A percentile compares a stretch with the other conserved stretches of the same genome.
phyloP scores from a whole-genome alignment of 2,888 invertebrate genomes.

The Tortricodes alternella region DNA sequence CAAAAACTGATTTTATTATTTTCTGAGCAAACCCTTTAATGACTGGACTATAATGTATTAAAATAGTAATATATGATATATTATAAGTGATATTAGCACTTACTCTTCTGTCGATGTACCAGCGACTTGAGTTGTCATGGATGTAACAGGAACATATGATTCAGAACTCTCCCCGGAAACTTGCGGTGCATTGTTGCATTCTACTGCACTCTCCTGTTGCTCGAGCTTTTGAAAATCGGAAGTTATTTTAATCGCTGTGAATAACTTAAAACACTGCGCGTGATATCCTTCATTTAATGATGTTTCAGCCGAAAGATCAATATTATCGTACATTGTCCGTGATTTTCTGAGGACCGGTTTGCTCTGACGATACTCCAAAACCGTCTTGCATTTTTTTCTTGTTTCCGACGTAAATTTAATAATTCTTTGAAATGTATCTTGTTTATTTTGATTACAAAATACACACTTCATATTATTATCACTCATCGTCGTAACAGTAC shows the following conservation, averaged over 20 bases:
- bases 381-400: background rate
- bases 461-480: background rate
- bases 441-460: too few species aligned
- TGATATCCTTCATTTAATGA: background rate
- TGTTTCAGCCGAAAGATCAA: background rate
- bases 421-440: background rate
- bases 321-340: background rate
- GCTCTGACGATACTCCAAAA: background rate
- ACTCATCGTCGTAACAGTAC: background rate
- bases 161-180: too few species aligned
- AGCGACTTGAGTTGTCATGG: too few species aligned
- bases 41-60: too few species aligned
- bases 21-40: too few species aligned
- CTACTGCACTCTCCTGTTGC: too few species aligned
- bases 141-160: too few species aligned
- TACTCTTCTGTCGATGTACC: too few species aligned
- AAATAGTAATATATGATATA: background rate
- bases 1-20: too few species aligned
- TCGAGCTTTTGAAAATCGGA: too few species aligned
- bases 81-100: too few species aligned
- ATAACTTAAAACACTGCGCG: background rate
- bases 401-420: background rate
- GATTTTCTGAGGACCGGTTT: background rate
- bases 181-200: too few species aligned
- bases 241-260: background rate